phyloP scores from a whole-genome alignment of 2,113 vertebrate genomes.

The Hippocampus guttulatus region DNA sequence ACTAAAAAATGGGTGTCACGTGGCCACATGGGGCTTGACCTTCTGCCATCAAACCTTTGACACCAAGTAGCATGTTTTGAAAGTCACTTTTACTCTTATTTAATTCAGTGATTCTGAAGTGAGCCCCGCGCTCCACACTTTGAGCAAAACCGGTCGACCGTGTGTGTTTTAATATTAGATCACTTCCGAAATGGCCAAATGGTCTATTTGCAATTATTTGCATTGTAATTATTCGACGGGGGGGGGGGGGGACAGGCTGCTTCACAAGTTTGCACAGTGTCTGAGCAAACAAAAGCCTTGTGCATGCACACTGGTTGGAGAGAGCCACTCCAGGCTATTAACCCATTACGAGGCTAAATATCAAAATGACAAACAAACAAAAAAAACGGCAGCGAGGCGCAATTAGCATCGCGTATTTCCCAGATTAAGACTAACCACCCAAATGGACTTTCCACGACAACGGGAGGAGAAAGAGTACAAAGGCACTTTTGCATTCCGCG shows the following conservation, averaged over 20 bases:
- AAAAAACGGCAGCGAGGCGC: constrained; percentile 18
- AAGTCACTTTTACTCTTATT: not conserved
- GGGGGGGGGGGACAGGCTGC: constrained; percentile 54
- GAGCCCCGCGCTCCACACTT: not conserved
- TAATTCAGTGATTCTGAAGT: not conserved
- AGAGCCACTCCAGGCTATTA: constrained; percentile 69
- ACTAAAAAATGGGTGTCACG: too few species aligned
- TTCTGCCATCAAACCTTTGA: too few species aligned
- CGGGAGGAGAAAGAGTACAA: not conserved
- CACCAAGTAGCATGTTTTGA: too few species aligned
- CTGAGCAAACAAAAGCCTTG: constrained; percentile 14
- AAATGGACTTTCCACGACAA: constrained; percentile 79
- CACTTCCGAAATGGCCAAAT: constrained; percentile 67
- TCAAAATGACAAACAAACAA: constrained; percentile 48
- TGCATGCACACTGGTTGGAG: constrained; percentile 13
- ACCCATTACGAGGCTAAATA: constrained; percentile 67
- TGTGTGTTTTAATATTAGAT: constrained; percentile 64
- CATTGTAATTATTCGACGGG: constrained; percentile 26
- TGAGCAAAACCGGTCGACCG: not conserved
- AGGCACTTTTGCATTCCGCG: not conserved
- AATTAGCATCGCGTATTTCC: constrained; percentile 47
- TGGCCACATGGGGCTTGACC: too few species aligned
- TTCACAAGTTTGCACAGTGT: constrained; percentile 46
- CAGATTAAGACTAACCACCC: constrained; percentile 50
- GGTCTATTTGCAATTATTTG: constrained; percentile 67